phyloP scores from a whole-genome alignment of 2,113 vertebrate genomes.

The Oostethus manadensis region DNA sequence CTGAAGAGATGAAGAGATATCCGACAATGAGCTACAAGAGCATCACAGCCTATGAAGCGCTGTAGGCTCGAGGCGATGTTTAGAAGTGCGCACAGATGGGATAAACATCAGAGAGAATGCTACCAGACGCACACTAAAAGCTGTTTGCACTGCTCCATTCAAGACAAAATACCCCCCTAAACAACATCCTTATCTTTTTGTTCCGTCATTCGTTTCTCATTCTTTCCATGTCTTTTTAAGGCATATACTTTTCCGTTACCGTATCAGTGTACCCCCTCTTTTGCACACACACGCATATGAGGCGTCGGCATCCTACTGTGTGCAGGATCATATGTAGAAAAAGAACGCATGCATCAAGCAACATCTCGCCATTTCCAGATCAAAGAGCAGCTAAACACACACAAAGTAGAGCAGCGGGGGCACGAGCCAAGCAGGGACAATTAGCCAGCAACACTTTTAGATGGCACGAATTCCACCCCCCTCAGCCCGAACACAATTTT shows the following conservation, averaged over 20 bases:
- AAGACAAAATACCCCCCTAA: slow-evolving; percentile 9
- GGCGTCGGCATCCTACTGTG: slow-evolving; percentile 38
- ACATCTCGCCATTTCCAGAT: slow-evolving; percentile 53
- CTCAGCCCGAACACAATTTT: background rate
- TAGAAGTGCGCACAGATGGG: slow-evolving; percentile 40
- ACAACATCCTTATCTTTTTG: background rate
- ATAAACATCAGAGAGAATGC: slow-evolving; percentile 50
- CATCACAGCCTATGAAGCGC: slow-evolving; percentile 43
- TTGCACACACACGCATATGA: background rate
- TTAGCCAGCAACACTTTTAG: slow-evolving; percentile 37
- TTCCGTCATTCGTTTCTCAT: slow-evolving; percentile 1
- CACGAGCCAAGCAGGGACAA: slow-evolving; percentile 36
- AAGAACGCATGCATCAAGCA: slow-evolving; percentile 30
- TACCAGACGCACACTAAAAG: slow-evolving; percentile 37
- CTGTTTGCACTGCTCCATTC: slow-evolving; percentile 29
- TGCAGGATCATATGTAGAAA: slow-evolving; percentile 20
- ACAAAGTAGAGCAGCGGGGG: slow-evolving; percentile 44
- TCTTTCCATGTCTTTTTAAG: background rate
- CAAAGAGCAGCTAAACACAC: slow-evolving; percentile 63
- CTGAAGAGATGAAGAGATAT: slow-evolving; percentile 34
- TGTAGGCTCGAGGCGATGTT: slow-evolving; percentile 43
- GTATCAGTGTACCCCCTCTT: background rate
- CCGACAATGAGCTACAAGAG: slow-evolving; percentile 43
- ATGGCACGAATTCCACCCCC: slow-evolving; percentile 17
- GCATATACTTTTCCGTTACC: background rate